A percentile compares a stretch with the other conserved stretches of the same genome.
phyloP scores from a whole-genome alignment of 2,888 invertebrate genomes.

The Tethea ocularis region DNA sequence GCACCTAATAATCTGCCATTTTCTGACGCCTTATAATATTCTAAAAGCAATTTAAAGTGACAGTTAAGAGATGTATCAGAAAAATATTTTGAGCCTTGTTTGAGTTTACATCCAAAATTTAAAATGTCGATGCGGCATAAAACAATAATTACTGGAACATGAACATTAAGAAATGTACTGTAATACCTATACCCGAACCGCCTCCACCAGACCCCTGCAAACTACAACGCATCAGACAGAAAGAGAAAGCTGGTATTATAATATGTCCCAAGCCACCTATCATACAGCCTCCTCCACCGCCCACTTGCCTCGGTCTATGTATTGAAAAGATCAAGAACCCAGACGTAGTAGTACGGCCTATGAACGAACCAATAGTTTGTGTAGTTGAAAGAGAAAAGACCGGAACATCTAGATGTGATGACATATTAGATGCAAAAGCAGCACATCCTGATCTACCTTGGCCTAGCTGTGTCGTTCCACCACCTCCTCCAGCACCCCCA shows the following conservation, averaged over 20 bases:
- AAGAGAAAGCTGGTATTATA: conserved; percentile 52
- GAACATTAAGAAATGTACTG: conserved; percentile 56
- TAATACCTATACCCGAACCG: conserved; percentile 43
- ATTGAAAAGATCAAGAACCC: conserved; percentile 64
- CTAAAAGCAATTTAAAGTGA: neutral
- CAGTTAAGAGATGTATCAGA: neutral
- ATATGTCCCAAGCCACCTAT: conserved; percentile 51
- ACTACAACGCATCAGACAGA: conserved; percentile 44
- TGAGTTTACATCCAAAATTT: conserved; percentile 3
- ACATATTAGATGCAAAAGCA: conserved; percentile 35
- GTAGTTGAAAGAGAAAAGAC: conserved; percentile 44
- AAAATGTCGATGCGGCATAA: conserved; percentile 5
- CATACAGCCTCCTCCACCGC: conserved; percentile 36
- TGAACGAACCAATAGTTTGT: conserved; percentile 40
- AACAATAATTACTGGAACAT: conserved; percentile 33
- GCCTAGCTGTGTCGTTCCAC: conserved; percentile 48
- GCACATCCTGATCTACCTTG: conserved; percentile 41
- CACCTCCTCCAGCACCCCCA: conserved; percentile 49
- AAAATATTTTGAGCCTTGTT: neutral
- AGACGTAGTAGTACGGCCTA: conserved; percentile 24
- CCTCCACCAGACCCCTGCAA: conserved; percentile 50
- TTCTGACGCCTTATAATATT: neutral
- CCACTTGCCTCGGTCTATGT: conserved; percentile 52
- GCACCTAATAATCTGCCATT: no score
- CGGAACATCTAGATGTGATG: conserved; percentile 49